A percentile compares a stretch with the other conserved stretches of the same genome.
Conservation (phyloP, 2,888 invertebrate species). For the Nephrotoma flavescens region DNA sequence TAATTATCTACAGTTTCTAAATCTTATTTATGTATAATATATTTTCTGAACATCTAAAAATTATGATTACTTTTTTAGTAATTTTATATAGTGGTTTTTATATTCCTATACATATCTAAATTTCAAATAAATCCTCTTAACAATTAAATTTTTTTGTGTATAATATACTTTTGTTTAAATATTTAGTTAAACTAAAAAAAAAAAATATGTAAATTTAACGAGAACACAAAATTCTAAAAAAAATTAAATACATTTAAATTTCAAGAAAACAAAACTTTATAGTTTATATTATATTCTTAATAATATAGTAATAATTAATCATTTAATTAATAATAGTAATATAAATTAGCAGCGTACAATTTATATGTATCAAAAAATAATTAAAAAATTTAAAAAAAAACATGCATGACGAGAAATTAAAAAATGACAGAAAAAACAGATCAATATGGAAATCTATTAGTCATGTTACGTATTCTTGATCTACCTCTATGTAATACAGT, state of each 20-base stretch:
- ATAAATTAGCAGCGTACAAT: slow-evolving; percentile 5
- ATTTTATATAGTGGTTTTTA: background rate
- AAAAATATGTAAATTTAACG: background rate
- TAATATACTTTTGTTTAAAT: background rate
- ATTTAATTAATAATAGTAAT: background rate
- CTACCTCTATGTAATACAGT: slow-evolving; percentile 33
- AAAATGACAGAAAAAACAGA: slow-evolving; percentile 5
- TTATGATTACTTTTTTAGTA: background rate
- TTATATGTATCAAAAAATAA: background rate
- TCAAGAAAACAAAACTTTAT: background rate
- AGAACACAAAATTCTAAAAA: slow-evolving; percentile 1
- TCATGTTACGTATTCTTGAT: slow-evolving; percentile 28
- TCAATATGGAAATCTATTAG: slow-evolving; percentile 23
- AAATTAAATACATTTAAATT: background rate
- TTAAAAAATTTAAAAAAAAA: background rate
- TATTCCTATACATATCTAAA: background rate
- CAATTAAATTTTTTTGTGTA: background rate
- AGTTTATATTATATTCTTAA: background rate
- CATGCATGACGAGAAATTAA: slow-evolving; percentile 2
- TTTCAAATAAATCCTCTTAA: background rate
- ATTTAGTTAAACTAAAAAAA: background rate
- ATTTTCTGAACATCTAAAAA: slow-evolving; percentile 1
- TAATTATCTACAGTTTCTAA: background rate
- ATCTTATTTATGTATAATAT: background rate
- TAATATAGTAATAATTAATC: background rate